Evolutionary conservation across 2,113 vertebrate genomes (phyloP).

Genomic region (Anguilla rostrata): DNA sequence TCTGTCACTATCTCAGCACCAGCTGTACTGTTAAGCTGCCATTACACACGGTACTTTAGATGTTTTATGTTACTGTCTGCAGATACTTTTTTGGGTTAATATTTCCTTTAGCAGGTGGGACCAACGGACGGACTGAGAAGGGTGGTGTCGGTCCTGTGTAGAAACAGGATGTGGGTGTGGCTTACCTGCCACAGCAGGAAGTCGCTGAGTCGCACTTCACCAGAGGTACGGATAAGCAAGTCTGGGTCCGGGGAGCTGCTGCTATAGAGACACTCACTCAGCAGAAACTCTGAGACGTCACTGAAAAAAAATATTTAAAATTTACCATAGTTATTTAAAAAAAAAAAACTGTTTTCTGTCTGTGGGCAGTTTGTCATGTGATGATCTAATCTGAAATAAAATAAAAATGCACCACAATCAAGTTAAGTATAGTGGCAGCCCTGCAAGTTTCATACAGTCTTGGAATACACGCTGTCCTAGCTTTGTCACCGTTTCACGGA

Average conservation of each 20-base stretch:
- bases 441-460: neutral
- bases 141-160: neutral
- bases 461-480: neutral
- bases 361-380: neutral
- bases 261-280: constrained; percentile 92
- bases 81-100: no score
- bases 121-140: no score
- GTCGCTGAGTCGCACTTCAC: constrained; percentile 94
- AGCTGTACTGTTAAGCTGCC: no score
- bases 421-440: neutral
- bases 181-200: constrained; percentile 97
- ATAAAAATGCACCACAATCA: neutral
- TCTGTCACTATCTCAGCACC: no score
- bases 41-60: no score
- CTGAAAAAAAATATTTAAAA: constrained; percentile 58
- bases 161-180: neutral
- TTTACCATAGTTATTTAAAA: no score
- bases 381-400: neutral
- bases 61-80: no score
- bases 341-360: neutral
- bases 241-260: constrained; percentile 90
- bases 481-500: neutral
- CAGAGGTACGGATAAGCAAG: constrained; percentile 93
- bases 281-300: constrained; percentile 86
- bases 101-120: no score